These are phyloP conservation scores for Acanthaster planci DNA, from an alignment of 35 echinoderm and acorn worm genomes.

Conservation along the genomic window DNA sequence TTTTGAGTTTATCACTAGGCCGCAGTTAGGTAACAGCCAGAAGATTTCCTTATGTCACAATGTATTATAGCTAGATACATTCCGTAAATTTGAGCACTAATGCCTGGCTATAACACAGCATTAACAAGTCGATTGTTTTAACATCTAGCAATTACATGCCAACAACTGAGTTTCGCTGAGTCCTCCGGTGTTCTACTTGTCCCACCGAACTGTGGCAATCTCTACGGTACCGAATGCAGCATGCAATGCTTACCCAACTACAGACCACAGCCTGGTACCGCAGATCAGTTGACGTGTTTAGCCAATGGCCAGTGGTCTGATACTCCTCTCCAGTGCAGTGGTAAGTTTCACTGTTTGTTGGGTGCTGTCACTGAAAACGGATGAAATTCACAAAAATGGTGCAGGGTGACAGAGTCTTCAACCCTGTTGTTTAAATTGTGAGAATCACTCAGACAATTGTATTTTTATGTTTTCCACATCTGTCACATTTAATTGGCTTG, in stretches of 20 bases:
- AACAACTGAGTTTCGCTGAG: not conserved
- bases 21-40: not conserved
- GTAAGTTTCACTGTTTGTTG: not conserved
- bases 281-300: not conserved
- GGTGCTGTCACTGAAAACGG: too few relatives aligned
- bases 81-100: not conserved
- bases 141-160: not conserved
- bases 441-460: too few relatives aligned
- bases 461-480: too few relatives aligned
- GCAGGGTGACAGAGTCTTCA: too few relatives aligned
- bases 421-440: too few relatives aligned
- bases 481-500: too few relatives aligned
- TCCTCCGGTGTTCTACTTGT: not conserved
- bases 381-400: too few relatives aligned
- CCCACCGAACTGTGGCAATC: slow-evolving; percentile 1
- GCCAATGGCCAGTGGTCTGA: slow-evolving; percentile 6
- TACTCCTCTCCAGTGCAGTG: not conserved
- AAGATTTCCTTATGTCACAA: not conserved
- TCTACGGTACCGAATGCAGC: not conserved
- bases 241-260: not conserved
- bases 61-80: not conserved
- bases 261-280: not conserved
- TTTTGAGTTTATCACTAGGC: not conserved
- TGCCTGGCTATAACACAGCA: not conserved
- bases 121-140: too few relatives aligned